A percentile compares a stretch with the other conserved stretches of the same genome.
Conservation (phyloP, 2,888 invertebrate genomes). For the Leptinotarsa peninsularis region DNA sequence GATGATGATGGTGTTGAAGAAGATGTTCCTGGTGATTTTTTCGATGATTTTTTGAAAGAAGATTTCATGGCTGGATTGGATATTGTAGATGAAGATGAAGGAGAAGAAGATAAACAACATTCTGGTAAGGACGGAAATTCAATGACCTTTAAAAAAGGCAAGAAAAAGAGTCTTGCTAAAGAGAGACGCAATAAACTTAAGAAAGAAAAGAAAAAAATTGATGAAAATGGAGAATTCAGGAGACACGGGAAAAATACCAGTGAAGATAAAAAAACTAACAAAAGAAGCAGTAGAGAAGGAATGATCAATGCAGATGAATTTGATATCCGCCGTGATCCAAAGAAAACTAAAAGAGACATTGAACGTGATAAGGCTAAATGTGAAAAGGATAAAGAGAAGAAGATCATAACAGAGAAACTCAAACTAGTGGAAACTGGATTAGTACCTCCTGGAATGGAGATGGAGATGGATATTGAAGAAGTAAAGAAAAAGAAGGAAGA, state of each 20-base stretch:
- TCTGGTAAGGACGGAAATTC: constrained; percentile 2
- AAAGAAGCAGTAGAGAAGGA: constrained; percentile 30
- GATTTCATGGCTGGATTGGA: constrained; percentile 66
- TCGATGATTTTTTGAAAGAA: constrained; percentile 65
- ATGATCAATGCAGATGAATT: constrained; percentile 44
- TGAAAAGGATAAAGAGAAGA: constrained; percentile 63
- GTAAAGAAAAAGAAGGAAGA: constrained; percentile 39
- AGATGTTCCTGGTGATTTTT: constrained; percentile 65
- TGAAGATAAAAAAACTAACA: constrained; percentile 9
- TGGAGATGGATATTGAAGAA: constrained; percentile 60
- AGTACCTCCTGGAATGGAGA: constrained; percentile 67
- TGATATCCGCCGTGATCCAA: constrained; percentile 62
- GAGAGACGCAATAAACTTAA: constrained; percentile 16
- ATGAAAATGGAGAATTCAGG: constrained; percentile 21
- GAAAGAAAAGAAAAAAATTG: constrained; percentile 25
- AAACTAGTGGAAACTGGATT: constrained; percentile 66
- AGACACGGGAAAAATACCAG: background rate
- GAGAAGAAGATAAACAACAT: constrained; percentile 42
- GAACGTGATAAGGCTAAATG: constrained; percentile 63
- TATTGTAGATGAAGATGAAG: constrained; percentile 65
- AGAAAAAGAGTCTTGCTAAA: constrained; percentile 13
- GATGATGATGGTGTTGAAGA: constrained; percentile 56
- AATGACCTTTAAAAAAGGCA: constrained; percentile 19
- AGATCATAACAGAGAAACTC: constrained; percentile 63
- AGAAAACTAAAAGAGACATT: constrained; percentile 65